Evolutionary conservation across 2,113 vertebrate species (phyloP).

Genomic region (Brienomyrus longianalis): DNA sequence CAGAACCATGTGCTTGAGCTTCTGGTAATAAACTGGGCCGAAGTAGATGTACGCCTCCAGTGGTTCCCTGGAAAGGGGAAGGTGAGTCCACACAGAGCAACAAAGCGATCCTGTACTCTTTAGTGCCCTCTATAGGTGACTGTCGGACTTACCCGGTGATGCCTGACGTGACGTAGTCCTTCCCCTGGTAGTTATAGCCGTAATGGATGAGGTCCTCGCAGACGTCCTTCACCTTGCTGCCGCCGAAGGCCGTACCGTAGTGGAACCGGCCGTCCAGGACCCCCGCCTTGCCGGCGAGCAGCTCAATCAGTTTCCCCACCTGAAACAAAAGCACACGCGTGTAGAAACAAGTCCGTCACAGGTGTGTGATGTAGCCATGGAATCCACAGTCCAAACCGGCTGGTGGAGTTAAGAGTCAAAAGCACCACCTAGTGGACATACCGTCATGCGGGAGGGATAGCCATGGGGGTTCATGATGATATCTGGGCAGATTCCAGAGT

Average conservation of each 20-base stretch:
- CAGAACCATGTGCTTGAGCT: constrained; percentile 97
- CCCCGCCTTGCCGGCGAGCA: constrained; percentile 91
- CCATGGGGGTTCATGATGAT: constrained; percentile 99
- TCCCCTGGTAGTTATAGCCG: constrained; percentile 96
- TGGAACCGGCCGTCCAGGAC: constrained; percentile 90
- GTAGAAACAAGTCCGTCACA: not conserved
- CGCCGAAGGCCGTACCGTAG: constrained; percentile 94
- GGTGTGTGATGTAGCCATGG: not conserved
- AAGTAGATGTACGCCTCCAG: constrained; percentile 97
- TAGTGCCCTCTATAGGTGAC: not conserved
- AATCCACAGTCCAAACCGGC: not conserved
- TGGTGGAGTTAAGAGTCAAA: not conserved
- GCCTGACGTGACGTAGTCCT: constrained; percentile 96
- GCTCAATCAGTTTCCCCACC: constrained; percentile 95
- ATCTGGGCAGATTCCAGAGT: constrained; percentile 92
- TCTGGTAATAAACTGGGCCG: constrained; percentile 96
- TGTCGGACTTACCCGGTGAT: constrained; percentile 81
- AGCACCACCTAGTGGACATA: constrained; percentile 43
- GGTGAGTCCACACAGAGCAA: not conserved
- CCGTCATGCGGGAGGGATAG: constrained; percentile 97
- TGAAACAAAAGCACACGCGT: constrained; percentile 40
- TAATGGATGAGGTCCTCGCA: constrained; percentile 94
- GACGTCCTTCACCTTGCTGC: constrained; percentile 97
- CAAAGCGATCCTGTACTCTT: not conserved
- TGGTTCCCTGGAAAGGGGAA: constrained; percentile 70